Conservation (phyloP, 2,797 vertebrate species). For the Menidia menidia region DNA sequence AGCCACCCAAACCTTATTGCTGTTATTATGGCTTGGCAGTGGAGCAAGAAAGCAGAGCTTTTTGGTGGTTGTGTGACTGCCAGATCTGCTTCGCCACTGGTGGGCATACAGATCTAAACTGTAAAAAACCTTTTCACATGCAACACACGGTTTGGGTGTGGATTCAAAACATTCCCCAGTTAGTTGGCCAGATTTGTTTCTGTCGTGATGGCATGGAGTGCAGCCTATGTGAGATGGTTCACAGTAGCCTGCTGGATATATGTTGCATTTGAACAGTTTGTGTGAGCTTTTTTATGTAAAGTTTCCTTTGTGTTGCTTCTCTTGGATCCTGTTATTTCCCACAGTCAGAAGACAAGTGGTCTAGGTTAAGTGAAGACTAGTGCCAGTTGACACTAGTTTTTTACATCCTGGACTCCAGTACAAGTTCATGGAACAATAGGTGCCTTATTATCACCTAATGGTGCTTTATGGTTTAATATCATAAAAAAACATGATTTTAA, state of each 20-base stretch:
- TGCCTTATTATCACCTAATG: background rate
- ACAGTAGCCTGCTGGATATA: slow-evolving; percentile 6
- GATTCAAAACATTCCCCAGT: slow-evolving; percentile 65
- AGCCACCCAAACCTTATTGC: slow-evolving; percentile 70
- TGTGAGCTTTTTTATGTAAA: slow-evolving; percentile 14
- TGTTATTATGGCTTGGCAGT: slow-evolving; percentile 73
- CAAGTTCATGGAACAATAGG: background rate
- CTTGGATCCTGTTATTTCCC: slow-evolving; percentile 8
- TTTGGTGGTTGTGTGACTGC: slow-evolving; percentile 58
- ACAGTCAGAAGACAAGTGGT: slow-evolving; percentile 8
- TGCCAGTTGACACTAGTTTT: background rate
- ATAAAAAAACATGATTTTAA: background rate
- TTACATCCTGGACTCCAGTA: background rate
- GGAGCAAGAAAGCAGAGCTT: slow-evolving; percentile 59
- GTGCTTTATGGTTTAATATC: background rate
- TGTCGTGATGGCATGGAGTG: slow-evolving; percentile 51
- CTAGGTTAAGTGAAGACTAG: background rate
- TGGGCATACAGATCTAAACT: slow-evolving; percentile 31
- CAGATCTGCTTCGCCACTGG: slow-evolving; percentile 49
- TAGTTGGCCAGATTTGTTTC: slow-evolving; percentile 56
- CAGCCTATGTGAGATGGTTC: slow-evolving; percentile 46
- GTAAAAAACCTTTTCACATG: slow-evolving; percentile 48
- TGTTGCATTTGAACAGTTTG: slow-evolving; percentile 17
- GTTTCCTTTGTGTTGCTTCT: slow-evolving; percentile 8
- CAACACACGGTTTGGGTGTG: slow-evolving; percentile 62